Evolutionary conservation across 30 jellyfish, hydroid and myxozoan genomes (phyloP).

Genomic region (Aurelia aurita complex sp. Pacific): DNA sequence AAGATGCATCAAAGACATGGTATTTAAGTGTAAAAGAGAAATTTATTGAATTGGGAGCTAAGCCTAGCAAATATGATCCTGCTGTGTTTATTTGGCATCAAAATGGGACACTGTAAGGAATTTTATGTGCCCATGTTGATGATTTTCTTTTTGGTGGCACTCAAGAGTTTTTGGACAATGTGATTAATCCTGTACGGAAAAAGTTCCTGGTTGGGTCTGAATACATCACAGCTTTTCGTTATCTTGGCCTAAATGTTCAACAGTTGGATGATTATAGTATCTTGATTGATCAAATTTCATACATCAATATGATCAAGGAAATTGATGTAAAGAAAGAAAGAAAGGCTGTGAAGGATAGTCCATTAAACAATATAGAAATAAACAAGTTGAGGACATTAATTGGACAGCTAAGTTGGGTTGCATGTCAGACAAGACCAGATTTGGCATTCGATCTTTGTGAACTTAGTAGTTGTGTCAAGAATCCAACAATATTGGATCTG

Average conservation of each 20-base stretch:
- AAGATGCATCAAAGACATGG: constrained; percentile 45
- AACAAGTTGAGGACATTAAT: constrained; percentile 10
- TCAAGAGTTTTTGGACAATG: not conserved
- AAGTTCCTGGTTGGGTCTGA: constrained; percentile 16
- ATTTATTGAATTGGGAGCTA: constrained; percentile 12
- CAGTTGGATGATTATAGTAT: not conserved
- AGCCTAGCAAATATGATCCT: constrained; percentile 16
- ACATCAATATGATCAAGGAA: constrained; percentile 5
- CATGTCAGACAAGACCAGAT: constrained; percentile 51
- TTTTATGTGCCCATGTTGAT: constrained; percentile 19
- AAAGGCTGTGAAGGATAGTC: constrained; percentile 3
- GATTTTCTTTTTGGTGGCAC: constrained; percentile 38
- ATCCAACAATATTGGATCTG: constrained; percentile 9
- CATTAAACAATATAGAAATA: not conserved
- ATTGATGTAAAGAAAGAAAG: constrained; percentile 2
- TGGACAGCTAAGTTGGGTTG: constrained; percentile 38
- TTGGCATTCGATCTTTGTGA: constrained; percentile 6
- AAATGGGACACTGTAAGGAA: not conserved
- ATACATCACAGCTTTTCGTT: not conserved
- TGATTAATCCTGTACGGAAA: not conserved
- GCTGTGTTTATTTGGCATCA: constrained; percentile 15
- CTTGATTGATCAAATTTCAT: constrained; percentile 4
- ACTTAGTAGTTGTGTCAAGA: constrained; percentile 9
- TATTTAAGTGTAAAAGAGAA: constrained; percentile 30
- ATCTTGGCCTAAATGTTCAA: constrained; percentile 8